Evolutionary conservation across 2,113 vertebrate genomes (phyloP), one percentile per base, ranked within the genome.

Genomic region (Picathartes gymnocephalus): DNA sequence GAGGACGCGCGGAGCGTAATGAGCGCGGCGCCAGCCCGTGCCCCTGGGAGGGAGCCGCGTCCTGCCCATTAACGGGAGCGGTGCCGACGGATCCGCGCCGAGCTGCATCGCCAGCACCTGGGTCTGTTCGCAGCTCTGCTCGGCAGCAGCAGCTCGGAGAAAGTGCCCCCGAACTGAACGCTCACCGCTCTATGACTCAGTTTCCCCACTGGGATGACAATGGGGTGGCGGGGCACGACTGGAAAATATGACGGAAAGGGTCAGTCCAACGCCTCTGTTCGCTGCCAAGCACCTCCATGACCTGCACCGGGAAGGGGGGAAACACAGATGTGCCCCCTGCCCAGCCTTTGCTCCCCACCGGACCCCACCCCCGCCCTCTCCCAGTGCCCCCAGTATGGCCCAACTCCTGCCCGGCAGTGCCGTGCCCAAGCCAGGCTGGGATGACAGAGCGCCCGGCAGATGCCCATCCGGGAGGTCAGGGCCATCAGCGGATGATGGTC

Each of bases 161-260:
- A 11, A 68, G 4, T 0, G 35, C 11, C 74, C 44, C 70, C 2
- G 2, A 31, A 3, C 6, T 0, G 1, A 44, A 6, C 30, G 13
- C 80, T 40, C n/a, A 0, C 33, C 0, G 0, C 42, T 9, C 14
- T 1, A 4, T 21, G 57, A 40, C 92, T 82, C 86, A 31, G 83
- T 76, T 69, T 92, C 64, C 65, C 68, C 44, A 1, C 54, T 28
- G 13, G 7, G 17, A 10, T 56, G 19, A 5, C 18, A 13, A 7
- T 3, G 19, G 3, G 4, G 1, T 4, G 23, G 25, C 17, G 21
- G 2, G 22, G 9, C 18, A 11, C 17, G 19, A 5, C 3, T 5
- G 31, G n/a, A 33, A 66, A 81, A 27, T 4, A 0, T 0, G 22
- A 42, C 16, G 48, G 22, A 5, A 68, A 58, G 20, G 35, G 30